Base-by-base conservation (phyloP, 2,113 vertebrate species). In the Zootoca vivipara region DNA sequence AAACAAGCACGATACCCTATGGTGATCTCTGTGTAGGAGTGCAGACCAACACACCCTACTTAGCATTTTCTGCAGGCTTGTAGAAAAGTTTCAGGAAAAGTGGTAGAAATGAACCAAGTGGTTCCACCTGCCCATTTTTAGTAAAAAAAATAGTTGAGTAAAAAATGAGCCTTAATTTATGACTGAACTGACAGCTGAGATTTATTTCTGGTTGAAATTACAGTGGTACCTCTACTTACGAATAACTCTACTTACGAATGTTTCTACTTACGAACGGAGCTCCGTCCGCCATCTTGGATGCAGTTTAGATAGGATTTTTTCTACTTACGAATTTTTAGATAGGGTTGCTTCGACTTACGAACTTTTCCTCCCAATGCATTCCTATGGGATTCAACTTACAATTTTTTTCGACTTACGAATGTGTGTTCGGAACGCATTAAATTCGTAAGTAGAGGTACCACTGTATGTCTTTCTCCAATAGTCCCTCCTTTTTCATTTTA, bases 131-230 rank as follows among this genome's bases (percentile, higher is more conserved):
- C 18, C 58, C 93, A 86, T 65, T 73, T 77, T 69, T 92, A 85
- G 20, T 73, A 93, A 52, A 78, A 90, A 84, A 92, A 92, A 91
- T 93, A 94, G 84, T 89, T 85, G 83, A 92, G 52, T 85, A 9
- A 82, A 79, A 92, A 88, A 88, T 91, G 80, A 86, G 92, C 87
- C 13, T 2, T 85, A 90, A 92, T 73, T 92, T 83, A 86, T 42
- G 26, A 94, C 74, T 85, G 18, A 90, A 74, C 7, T 42, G 89
- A 91, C 83, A 84, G 73, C 1, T 3, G 88, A 85, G 64, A n/a
- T 92, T 83, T 85, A 87, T 87, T 52, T 89, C 83, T 3, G 35
- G 81, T 85, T 89, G 3, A 5, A 70, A 83, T 42, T 4, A n/a
- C n/a, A n/a, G n/a, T n/a, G n/a, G n/a, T n/a, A n/a, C n/a, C n/a